Evolutionary conservation across 2,888 invertebrate species (phyloP).

Genomic region (Tholera decimalis): DNA sequence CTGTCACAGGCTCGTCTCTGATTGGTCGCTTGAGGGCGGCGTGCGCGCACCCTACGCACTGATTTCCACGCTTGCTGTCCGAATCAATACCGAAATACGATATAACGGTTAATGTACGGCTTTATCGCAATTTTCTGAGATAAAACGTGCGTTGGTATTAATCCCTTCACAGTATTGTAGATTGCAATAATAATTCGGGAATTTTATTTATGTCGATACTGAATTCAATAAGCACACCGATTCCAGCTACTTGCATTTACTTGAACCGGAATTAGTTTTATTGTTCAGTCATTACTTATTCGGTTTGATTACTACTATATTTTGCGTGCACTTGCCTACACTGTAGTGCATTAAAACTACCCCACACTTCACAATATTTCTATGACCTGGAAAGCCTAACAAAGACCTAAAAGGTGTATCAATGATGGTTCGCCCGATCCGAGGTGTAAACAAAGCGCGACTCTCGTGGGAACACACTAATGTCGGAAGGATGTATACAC

Average conservation of each 20-base stretch:
- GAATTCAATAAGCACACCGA: neutral
- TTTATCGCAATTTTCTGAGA: constrained; percentile 60
- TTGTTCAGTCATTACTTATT: neutral
- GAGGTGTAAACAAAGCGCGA: constrained; percentile 52
- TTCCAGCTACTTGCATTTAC: neutral
- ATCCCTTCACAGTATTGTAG: constrained; percentile 26
- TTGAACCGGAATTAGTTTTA: no score
- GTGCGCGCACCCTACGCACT: constrained; percentile 82
- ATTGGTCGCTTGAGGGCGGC: constrained; percentile 62
- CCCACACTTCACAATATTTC: constrained; percentile 7
- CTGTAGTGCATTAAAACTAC: neutral
- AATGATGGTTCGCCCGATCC: constrained; percentile 66
- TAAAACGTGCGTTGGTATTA: constrained; percentile 39
- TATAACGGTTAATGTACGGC: constrained; percentile 79
- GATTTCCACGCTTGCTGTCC: constrained; percentile 85
- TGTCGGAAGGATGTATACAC: constrained; percentile 81
- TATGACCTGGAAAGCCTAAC: constrained; percentile 27
- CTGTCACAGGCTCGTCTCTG: constrained; percentile 82
- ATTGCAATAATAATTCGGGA: constrained; percentile 3
- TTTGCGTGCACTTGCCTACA: no score
- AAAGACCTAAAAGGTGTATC: constrained; percentile 29
- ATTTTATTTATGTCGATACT: neutral
- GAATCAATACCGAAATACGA: constrained; percentile 85
- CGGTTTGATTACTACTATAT: no score
- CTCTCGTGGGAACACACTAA: constrained; percentile 62